phyloP scores from a whole-genome alignment of 2,113 vertebrate genomes.

The Ammodytes marinus region DNA sequence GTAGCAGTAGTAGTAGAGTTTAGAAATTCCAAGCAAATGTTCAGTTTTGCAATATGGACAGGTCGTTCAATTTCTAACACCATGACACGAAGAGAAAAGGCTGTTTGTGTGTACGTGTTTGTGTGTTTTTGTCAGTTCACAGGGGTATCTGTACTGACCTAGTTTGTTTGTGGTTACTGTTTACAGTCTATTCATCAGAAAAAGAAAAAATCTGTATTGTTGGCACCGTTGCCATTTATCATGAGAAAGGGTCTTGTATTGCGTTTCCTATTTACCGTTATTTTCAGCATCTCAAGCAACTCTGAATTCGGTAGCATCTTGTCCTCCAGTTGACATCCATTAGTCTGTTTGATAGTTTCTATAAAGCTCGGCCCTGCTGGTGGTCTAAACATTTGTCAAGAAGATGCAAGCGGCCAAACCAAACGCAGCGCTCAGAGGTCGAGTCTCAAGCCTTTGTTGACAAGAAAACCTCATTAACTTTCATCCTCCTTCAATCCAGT shows the following conservation, averaged over 20 bases:
- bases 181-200: conserved; percentile 14
- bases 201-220: conserved; percentile 21
- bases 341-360: conserved; percentile 38
- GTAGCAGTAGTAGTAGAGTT: neutral
- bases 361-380: conserved; percentile 23
- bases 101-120: conserved; percentile 15
- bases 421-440: conserved; percentile 41
- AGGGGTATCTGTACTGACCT: conserved; percentile 26
- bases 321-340: conserved; percentile 11
- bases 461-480: conserved; percentile 69
- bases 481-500: conserved; percentile 49
- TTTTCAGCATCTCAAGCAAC: neutral
- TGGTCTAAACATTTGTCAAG: conserved; percentile 7
- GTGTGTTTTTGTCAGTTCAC: conserved; percentile 27
- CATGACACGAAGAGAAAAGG: conserved; percentile 1
- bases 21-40: conserved; percentile 7
- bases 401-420: conserved; percentile 5
- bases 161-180: conserved; percentile 35
- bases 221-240: conserved; percentile 29
- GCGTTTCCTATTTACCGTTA: neutral
- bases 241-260: conserved; percentile 17
- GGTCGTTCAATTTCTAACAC: neutral
- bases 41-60: neutral
- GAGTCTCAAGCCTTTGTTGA: conserved; percentile 46
- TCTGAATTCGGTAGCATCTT: conserved; percentile 10